phyloP scores from a whole-genome alignment of 2,797 vertebrate species.

The Scleropages formosus region DNA sequence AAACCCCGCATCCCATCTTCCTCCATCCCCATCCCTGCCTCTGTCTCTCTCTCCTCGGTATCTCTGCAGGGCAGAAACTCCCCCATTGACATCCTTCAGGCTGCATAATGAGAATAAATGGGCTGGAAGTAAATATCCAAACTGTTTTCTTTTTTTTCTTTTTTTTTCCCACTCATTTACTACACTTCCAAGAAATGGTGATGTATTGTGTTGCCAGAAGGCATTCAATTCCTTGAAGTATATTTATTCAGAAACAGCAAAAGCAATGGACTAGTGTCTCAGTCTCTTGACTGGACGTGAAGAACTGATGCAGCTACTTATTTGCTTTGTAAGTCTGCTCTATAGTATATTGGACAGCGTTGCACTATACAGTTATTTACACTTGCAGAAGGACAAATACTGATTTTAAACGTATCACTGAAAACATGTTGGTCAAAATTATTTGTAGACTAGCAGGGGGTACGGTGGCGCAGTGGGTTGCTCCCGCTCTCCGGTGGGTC shows the following conservation, averaged over 20 bases:
- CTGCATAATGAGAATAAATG: conserved; percentile 80
- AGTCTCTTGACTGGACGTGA: neutral
- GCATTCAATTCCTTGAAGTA: neutral
- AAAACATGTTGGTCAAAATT: no score
- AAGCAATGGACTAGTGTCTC: neutral
- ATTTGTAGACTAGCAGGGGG: no score
- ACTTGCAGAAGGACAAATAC: no score
- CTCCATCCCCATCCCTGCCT: conserved; percentile 33
- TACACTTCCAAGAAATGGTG: conserved; percentile 28
- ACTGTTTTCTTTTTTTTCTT: conserved; percentile 52
- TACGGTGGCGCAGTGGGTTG: no score
- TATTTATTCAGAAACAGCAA: conserved; percentile 10
- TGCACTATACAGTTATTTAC: no score
- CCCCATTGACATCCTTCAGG: conserved; percentile 59
- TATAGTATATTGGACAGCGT: no score
- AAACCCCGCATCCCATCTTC: conserved; percentile 39
- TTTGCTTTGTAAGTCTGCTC: neutral
- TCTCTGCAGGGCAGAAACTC: conserved; percentile 66
- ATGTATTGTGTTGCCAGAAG: conserved; percentile 15
- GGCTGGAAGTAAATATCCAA: conserved; percentile 76
- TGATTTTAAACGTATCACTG: no score
- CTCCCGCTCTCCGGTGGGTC: no score
- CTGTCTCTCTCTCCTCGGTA: conserved; percentile 51
- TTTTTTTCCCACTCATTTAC: conserved; percentile 10
- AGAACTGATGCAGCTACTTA: neutral